These are phyloP conservation scores for Mamestra brassicae DNA, from an alignment of 2,888 invertebrate genomes.

Conservation along the genomic window DNA sequence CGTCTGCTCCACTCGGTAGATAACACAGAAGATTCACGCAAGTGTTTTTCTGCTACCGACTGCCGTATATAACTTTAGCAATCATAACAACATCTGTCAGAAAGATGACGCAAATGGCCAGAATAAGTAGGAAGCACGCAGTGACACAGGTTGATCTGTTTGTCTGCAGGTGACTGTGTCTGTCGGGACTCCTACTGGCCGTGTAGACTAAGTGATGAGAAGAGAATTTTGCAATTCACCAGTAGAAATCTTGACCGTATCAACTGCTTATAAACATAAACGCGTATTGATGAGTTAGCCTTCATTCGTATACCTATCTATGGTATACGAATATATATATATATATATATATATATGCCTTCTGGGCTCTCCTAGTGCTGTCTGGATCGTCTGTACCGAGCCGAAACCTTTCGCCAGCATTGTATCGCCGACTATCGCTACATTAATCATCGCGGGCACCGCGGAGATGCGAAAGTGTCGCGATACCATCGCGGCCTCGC, in stretches of 20 bases:
- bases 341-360: no score
- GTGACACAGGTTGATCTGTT: no score
- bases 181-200: not conserved
- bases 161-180: not conserved
- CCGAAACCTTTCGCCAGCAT: conserved; percentile 21
- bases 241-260: no score
- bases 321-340: no score
- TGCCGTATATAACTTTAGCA: not conserved
- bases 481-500: not conserved
- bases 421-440: conserved; percentile 22
- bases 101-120: not conserved
- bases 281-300: no score
- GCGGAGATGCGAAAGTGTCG: not conserved
- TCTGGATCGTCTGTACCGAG: not conserved
- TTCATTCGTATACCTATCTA: no score
- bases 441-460: conserved; percentile 23
- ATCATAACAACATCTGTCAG: not conserved
- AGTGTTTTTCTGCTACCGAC: not conserved
- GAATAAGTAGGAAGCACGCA: not conserved
- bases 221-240: no score
- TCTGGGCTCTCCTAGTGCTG: not conserved
- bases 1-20: not conserved
- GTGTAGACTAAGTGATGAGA: not conserved
- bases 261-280: no score
- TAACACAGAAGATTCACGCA: not conserved